phyloP scores from a whole-genome alignment of 1,140 invertebrate species.

The Hypothenemus hampei region DNA sequence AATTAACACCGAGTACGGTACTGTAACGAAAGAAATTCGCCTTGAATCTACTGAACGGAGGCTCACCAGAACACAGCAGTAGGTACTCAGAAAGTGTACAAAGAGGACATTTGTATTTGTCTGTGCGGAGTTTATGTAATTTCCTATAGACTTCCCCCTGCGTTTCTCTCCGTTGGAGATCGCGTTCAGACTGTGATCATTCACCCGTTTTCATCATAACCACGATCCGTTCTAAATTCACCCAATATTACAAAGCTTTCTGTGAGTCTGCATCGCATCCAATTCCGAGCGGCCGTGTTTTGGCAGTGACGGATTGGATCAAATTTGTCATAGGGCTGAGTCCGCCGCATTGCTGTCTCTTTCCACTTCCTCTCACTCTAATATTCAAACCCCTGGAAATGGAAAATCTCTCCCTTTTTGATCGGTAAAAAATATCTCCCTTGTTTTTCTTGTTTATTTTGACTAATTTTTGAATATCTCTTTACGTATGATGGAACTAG shows the following conservation, averaged over 20 bases:
- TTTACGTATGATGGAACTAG: too few species aligned
- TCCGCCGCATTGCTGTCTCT: slow-evolving; percentile 43
- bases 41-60: slow-evolving; percentile 38
- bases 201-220: slow-evolving; percentile 5
- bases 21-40: neutral
- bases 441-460: too few species aligned
- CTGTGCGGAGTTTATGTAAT: slow-evolving; percentile 49
- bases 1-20: slow-evolving; percentile 5
- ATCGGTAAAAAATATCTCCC: too few species aligned
- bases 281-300: slow-evolving; percentile 46
- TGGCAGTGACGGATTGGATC: slow-evolving; percentile 48
- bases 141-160: slow-evolving; percentile 46
- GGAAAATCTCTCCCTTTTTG: too few species aligned
- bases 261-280: slow-evolving; percentile 48
- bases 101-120: slow-evolving; percentile 49
- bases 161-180: slow-evolving; percentile 36
- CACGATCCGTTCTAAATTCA: slow-evolving; percentile 35
- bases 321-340: slow-evolving; percentile 46
- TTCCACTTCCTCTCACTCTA: slow-evolving; percentile 32
- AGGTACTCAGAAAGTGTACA: slow-evolving; percentile 46
- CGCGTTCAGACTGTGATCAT: slow-evolving; percentile 37
- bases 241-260: slow-evolving; percentile 47
- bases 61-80: slow-evolving; percentile 41
- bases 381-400: too few species aligned
- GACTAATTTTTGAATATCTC: too few species aligned